These are phyloP conservation scores for Linnaemya vulpina DNA, from an alignment of 2,888 invertebrate genomes.

Conservation along the genomic window DNA sequence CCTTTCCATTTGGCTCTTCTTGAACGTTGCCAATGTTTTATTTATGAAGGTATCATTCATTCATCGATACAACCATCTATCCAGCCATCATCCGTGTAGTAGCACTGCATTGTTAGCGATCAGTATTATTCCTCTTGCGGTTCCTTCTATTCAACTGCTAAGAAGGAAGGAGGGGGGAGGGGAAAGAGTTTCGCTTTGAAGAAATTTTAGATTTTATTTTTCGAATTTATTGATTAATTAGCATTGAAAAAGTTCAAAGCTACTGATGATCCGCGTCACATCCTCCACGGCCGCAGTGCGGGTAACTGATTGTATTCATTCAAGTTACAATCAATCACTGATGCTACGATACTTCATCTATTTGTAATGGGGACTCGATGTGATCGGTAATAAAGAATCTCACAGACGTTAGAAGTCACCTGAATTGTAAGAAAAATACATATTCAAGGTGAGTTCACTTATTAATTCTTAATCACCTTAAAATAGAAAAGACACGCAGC, in stretches of 20 bases:
- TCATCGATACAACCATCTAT: background rate
- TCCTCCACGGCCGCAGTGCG: background rate
- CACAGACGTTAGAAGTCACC: no score
- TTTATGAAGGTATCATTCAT: slow-evolving; percentile 65
- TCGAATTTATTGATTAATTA: slow-evolving; percentile 49
- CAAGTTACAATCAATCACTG: background rate
- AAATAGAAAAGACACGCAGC: no score
- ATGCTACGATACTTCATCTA: no score
- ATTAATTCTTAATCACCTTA: no score
- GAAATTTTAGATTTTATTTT: slow-evolving; percentile 47
- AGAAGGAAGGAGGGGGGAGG: background rate
- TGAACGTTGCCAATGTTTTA: slow-evolving; percentile 66
- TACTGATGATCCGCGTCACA: slow-evolving; percentile 24
- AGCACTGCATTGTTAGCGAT: slow-evolving; percentile 49
- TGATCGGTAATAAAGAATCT: background rate
- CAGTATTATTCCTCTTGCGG: slow-evolving; percentile 42
- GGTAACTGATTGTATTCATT: background rate
- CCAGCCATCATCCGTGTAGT: no score
- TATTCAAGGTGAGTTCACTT: no score
- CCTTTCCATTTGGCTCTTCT: background rate
- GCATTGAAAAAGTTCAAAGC: slow-evolving; percentile 11
- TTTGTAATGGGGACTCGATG: no score
- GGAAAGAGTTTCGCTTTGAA: background rate
- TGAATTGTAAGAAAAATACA: no score
- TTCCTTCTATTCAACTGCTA: slow-evolving; percentile 55